These are phyloP conservation scores for Dinocampus coccinellae DNA, from an alignment of 2,888 invertebrate species.

Conservation along the genomic window DNA sequence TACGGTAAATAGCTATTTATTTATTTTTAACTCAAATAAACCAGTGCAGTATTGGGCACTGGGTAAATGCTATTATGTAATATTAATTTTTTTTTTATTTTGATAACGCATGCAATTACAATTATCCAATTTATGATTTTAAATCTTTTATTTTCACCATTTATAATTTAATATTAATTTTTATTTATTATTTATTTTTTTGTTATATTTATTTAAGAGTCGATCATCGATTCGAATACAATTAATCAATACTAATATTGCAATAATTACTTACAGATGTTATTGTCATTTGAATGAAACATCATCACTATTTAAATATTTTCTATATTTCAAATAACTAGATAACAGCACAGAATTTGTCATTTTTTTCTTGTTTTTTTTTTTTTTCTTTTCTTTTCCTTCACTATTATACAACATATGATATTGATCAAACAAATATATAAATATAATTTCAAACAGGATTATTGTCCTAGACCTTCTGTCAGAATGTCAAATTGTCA, in stretches of 20 bases:
- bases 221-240: background rate
- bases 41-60: background rate
- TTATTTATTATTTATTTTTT: background rate
- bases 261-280: background rate
- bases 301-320: background rate
- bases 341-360: background rate
- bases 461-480: constrained; percentile 36
- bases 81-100: background rate
- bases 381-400: constrained; percentile 28
- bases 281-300: background rate
- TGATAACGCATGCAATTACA: background rate
- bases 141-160: background rate
- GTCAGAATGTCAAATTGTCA: constrained; percentile 36
- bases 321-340: background rate
- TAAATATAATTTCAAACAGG: constrained; percentile 43
- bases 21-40: background rate
- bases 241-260: background rate
- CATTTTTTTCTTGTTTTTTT: background rate
- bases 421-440: constrained; percentile 65
- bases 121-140: background rate
- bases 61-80: background rate
- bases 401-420: constrained; percentile 52
- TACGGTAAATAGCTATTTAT: background rate
- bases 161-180: background rate
- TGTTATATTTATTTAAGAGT: background rate